Conservation (phyloP, 1,140 invertebrate genomes). For the Drosophila truncata region DNA sequence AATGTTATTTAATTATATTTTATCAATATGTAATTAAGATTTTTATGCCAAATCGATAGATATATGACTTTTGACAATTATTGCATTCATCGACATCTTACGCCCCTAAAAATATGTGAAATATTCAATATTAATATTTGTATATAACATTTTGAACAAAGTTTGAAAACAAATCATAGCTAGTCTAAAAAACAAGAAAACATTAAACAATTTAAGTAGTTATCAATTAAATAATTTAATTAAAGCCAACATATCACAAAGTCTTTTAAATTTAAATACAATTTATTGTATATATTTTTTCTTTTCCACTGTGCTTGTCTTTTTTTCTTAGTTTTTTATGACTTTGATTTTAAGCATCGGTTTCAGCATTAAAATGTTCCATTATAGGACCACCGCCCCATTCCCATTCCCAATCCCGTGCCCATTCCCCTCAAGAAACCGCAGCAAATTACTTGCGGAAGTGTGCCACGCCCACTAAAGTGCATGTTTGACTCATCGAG, state of each 20-base stretch:
- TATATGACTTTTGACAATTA: too few relatives aligned
- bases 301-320: conserved; percentile 1
- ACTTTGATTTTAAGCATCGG: conserved; percentile 77
- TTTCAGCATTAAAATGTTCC: conserved; percentile 81
- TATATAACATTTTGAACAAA: too few relatives aligned
- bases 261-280: too few relatives aligned
- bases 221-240: background rate
- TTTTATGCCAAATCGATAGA: too few relatives aligned
- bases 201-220: too few relatives aligned
- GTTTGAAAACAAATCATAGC: too few relatives aligned
- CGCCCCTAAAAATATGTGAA: too few relatives aligned
- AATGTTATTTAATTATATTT: too few relatives aligned
- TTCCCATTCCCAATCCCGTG: conserved; percentile 10
- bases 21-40: too few relatives aligned
- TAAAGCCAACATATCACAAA: background rate
- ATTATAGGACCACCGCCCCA: conserved; percentile 66
- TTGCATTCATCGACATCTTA: too few relatives aligned
- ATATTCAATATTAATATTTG: too few relatives aligned
- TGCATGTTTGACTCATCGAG: conserved; percentile 45
- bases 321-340: conserved; percentile 44
- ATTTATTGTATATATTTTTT: background rate
- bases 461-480: conserved; percentile 78
- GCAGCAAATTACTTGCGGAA: conserved; percentile 80
- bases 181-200: too few relatives aligned
- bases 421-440: conserved; percentile 43